Evolutionary conservation across 2,113 vertebrate genomes (phyloP).

Genomic region (Callopanchax toddi): DNA sequence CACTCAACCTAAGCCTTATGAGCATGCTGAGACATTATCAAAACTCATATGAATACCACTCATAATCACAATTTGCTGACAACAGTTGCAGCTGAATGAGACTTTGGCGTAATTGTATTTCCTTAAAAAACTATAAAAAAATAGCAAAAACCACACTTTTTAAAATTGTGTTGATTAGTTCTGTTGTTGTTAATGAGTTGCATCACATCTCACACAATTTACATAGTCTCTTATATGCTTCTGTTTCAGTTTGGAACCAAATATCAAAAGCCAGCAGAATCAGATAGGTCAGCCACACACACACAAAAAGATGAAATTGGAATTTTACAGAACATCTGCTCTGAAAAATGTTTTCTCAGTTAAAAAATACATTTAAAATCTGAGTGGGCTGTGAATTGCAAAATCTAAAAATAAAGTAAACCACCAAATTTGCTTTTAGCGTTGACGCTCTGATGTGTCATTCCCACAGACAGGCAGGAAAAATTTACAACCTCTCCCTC

Average conservation of each 20-base stretch:
- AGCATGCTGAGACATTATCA: no score
- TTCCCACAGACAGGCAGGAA: conserved; percentile 5
- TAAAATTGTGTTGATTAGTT: no score
- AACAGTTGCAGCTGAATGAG: no score
- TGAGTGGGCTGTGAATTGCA: not conserved
- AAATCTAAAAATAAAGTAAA: not conserved
- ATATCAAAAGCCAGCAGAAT: conserved; percentile 19
- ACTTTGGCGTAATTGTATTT: no score
- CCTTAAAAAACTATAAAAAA: no score
- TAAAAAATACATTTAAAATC: not conserved
- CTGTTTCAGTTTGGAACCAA: conserved; percentile 14
- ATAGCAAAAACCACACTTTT: no score
- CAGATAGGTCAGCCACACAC: not conserved
- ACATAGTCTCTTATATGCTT: no score
- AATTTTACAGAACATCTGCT: not conserved
- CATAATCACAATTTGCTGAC: no score
- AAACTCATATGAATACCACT: no score
- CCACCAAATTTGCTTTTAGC: not conserved
- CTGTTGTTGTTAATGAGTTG: no score
- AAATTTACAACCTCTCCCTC: conserved; percentile 10
- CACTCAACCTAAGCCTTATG: no score
- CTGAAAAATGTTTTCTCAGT: not conserved
- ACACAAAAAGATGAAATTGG: not conserved
- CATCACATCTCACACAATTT: no score
- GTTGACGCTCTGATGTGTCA: conserved; percentile 15